Conservation (phyloP, 1,140 invertebrate species). For the Achatina immaculata region DNA sequence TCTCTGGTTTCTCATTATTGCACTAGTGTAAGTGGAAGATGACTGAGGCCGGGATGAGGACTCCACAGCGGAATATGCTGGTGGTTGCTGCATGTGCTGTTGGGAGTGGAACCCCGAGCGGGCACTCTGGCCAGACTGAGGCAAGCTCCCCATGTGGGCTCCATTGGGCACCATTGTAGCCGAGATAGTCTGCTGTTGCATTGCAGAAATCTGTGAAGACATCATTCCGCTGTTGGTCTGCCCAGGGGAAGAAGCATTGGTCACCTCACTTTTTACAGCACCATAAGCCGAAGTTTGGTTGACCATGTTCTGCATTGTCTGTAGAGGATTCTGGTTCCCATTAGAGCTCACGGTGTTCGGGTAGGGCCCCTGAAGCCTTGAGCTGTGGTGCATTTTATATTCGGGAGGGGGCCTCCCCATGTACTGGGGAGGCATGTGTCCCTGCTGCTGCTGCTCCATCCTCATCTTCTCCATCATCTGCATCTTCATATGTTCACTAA, state of each 20-base stretch:
- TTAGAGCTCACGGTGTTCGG: constrained; percentile 38
- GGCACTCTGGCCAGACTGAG: constrained; percentile 26
- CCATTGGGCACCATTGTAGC: neutral
- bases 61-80: constrained; percentile 35
- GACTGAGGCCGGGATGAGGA: constrained; percentile 16
- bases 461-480: constrained; percentile 50
- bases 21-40: constrained; percentile 61
- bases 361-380: constrained; percentile 43
- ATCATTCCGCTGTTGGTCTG: constrained; percentile 51
- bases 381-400: constrained; percentile 60
- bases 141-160: constrained; percentile 32
- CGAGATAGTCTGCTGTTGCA: constrained; percentile 47
- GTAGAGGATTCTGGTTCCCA: constrained; percentile 46
- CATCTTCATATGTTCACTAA: constrained; percentile 59
- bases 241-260: constrained; percentile 14
- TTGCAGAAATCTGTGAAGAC: constrained; percentile 58
- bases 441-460: constrained; percentile 51
- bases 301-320: constrained; percentile 71
- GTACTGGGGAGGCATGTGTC: constrained; percentile 56
- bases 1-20: constrained; percentile 69
- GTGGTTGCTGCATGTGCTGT: constrained; percentile 39
- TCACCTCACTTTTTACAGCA: constrained; percentile 56
- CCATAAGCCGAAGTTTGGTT: constrained; percentile 66
- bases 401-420: constrained; percentile 65
- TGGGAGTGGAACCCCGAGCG: constrained; percentile 28